Evolutionary conservation across 2,797 vertebrate genomes (phyloP).

Genomic region (Fratercula arctica): DNA sequence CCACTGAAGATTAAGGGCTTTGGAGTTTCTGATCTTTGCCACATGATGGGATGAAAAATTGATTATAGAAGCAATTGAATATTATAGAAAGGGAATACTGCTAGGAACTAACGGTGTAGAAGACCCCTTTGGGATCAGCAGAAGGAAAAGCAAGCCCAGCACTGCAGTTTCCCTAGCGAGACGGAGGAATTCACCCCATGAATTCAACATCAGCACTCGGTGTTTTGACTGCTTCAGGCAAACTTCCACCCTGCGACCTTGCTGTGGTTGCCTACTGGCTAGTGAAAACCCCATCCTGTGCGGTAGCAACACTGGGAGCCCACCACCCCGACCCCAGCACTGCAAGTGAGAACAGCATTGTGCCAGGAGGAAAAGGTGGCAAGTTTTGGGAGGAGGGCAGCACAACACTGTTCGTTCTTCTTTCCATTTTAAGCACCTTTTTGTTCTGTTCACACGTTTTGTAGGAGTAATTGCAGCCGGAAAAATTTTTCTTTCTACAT

Average conservation of each 20-base stretch:
- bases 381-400: not conserved
- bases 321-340: not conserved
- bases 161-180: not conserved
- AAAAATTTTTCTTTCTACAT: not conserved
- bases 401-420: not conserved
- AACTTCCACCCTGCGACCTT: not conserved
- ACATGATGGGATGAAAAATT: not conserved
- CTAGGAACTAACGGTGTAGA: not conserved
- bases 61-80: not conserved
- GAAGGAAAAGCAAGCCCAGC: not conserved
- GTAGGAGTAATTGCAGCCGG: not conserved
- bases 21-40: not conserved
- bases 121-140: not conserved
- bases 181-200: not conserved
- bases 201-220: accelerated
- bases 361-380: not conserved
- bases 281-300: not conserved
- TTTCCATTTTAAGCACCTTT: not conserved
- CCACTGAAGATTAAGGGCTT: not conserved
- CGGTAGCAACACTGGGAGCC: accelerated
- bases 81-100: not conserved
- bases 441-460: not conserved
- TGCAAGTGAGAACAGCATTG: not conserved
- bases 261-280: not conserved
- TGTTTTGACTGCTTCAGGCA: not conserved